Base-by-base conservation (phyloP, 2,797 vertebrate species). In the Echeneis naucrates region DNA sequence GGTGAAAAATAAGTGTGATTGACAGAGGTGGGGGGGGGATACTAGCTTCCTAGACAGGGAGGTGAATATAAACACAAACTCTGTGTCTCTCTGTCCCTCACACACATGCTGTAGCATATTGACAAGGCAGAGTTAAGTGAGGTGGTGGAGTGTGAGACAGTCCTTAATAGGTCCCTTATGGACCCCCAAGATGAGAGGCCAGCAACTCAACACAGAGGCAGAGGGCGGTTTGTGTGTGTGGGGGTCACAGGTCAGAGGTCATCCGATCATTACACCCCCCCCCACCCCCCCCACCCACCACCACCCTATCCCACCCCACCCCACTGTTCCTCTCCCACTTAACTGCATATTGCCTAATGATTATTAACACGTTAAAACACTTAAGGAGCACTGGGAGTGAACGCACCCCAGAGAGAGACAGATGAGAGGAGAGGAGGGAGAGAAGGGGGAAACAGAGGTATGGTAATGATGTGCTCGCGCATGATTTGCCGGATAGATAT, bases 361-460 rank as follows among this genome's bases (percentile, higher is more conserved):
- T 92, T 93, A 93, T 93, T 92, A 93, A 93, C 91, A 92, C 90
- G 84, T 92, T 93, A 93, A 93, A 93, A 93, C 92, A 92, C 91
- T 92, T 92, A 93, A 93, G 92, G 87, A 89, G 91, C 88, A 51
- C 75, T 69, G 89, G 91, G 91, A 92, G 86, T 58, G 75, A 89
- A 83, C 53, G 80, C 76, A 80, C 88, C 91, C 90, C 83, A 54
- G 87, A 86, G 89, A 92, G 83, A 74, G 73, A 37, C 33, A 27
- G 77, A 88, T 84, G 91, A 89, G 82, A 82, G 77, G 78, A 77
- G 71, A 63, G 73, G 74, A 75, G 61, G 42, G 72, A 42, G 45
- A 55, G 77, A 33, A 45, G 52, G 58, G 62, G 70, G 77, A 42
- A 81, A 62, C 58, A 66, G 76, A 52, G 55, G 65, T 56, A 89